A percentile compares a stretch with the other conserved stretches of the same genome.
These are phyloP conservation scores for Melitaea cinxia DNA, from an alignment of 1,140 invertebrate species.

Conservation along the genomic window DNA sequence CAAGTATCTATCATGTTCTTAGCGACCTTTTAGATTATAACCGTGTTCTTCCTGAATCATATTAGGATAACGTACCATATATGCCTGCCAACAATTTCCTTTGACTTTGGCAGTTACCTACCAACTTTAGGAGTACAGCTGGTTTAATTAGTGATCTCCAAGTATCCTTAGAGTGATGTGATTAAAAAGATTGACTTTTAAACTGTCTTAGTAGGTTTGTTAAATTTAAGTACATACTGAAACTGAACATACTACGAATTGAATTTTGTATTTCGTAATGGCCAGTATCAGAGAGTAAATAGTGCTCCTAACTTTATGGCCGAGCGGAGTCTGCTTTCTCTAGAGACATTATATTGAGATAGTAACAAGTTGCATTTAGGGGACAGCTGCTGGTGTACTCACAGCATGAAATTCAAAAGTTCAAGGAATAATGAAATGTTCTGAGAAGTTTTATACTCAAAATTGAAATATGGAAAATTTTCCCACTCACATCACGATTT, in stretches of 20 bases:
- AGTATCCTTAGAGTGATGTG: background rate
- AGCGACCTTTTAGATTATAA: slow-evolving; percentile 10
- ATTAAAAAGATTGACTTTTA: background rate
- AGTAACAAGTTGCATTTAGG: slow-evolving; percentile 31
- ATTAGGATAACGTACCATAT: background rate
- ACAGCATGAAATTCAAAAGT: slow-evolving; percentile 22
- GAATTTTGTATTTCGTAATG: background rate
- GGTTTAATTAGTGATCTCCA: too few relatives aligned
- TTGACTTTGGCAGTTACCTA: background rate
- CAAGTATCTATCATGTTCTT: slow-evolving; percentile 12
- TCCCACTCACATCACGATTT: slow-evolving; percentile 1
- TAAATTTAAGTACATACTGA: background rate
- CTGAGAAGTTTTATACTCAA: slow-evolving; percentile 3
- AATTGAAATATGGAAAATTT: slow-evolving; percentile 3
- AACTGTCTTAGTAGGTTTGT: too few relatives aligned
- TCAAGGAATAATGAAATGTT: slow-evolving; percentile 4
- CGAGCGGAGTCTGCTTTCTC: slow-evolving; percentile 25
- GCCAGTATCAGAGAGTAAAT: slow-evolving; percentile 26
- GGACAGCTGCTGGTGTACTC: slow-evolving; percentile 20
- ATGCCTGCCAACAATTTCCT: background rate
- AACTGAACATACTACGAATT: background rate
- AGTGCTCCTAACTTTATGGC: slow-evolving; percentile 21
- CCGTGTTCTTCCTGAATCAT: background rate
- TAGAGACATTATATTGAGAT: slow-evolving; percentile 29
- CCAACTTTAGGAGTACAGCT: too few relatives aligned